A percentile compares a stretch with the other conserved stretches of the same genome.
phyloP scores from a whole-genome alignment of 2,113 vertebrate genomes.

The Nannospalax galili region DNA sequence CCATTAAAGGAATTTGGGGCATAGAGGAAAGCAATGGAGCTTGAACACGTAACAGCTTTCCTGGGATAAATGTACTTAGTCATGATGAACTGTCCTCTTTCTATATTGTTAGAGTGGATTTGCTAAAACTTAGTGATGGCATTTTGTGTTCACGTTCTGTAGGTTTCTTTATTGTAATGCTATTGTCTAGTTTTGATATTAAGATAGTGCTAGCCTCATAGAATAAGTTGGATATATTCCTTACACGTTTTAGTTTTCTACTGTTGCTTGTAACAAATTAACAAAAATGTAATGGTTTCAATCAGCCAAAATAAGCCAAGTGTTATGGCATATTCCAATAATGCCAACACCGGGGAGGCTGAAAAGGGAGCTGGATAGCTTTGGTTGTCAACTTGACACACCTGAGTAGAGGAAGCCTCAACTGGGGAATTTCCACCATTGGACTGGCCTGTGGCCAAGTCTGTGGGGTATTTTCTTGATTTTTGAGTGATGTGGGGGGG shows the following conservation, averaged over 20 bases:
- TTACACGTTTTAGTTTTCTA: not conserved
- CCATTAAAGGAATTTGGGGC: not conserved
- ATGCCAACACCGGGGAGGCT: not conserved
- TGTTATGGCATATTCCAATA: not conserved
- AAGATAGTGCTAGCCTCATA: not conserved
- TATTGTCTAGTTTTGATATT: not conserved
- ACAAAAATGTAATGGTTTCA: not conserved
- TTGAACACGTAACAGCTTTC: not conserved
- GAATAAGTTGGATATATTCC: not conserved
- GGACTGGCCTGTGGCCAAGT: no score
- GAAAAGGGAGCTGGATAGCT: no score
- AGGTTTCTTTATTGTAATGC: not conserved
- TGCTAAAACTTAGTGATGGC: not conserved
- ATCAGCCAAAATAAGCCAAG: not conserved
- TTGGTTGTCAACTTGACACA: no score
- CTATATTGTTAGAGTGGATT: not conserved
- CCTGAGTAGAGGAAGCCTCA: no score
- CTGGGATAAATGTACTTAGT: not conserved
- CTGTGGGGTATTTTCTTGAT: no score
- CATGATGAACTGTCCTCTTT: not conserved
- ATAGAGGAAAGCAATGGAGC: not conserved
- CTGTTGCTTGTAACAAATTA: not conserved
- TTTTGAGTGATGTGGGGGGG: no score
- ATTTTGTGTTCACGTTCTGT: not conserved
- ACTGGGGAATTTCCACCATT: no score